phyloP scores from a whole-genome alignment of 2,888 invertebrate species.

The Drosophila picticornis region DNA sequence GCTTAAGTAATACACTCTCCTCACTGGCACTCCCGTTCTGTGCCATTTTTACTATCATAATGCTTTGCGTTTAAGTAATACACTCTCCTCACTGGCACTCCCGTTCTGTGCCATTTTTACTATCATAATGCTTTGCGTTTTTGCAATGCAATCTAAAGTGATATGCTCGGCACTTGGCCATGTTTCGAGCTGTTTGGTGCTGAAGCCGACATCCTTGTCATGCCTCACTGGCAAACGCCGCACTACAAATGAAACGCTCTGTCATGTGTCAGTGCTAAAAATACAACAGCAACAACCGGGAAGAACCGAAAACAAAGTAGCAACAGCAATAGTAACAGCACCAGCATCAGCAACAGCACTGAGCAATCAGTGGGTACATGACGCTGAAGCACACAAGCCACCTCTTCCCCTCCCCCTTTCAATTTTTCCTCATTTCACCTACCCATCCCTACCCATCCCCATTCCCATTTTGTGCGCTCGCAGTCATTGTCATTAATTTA shows the following conservation, averaged over 20 bases:
- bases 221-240: slow-evolving; percentile 52
- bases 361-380: slow-evolving; percentile 76
- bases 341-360: slow-evolving; percentile 37
- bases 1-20: slow-evolving; percentile 13
- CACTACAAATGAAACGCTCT: slow-evolving; percentile 79
- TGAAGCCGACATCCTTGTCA: slow-evolving; percentile 66
- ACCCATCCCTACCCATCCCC: slow-evolving; percentile 14
- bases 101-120: slow-evolving; percentile 2
- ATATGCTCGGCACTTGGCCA: slow-evolving; percentile 44
- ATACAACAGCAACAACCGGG: slow-evolving; percentile 39
- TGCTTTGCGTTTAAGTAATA: slow-evolving; percentile 39
- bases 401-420: slow-evolving; percentile 4
- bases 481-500: slow-evolving; percentile 79
- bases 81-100: neutral
- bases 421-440: slow-evolving; percentile 12
- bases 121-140: slow-evolving; percentile 40
- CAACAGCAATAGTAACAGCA: slow-evolving; percentile 25
- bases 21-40: neutral
- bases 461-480: slow-evolving; percentile 49
- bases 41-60: slow-evolving; percentile 17
- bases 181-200: slow-evolving; percentile 21
- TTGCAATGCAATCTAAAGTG: slow-evolving; percentile 57
- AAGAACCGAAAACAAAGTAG: slow-evolving; percentile 5
- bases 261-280: slow-evolving; percentile 78
- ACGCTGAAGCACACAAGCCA: slow-evolving; percentile 27